Conservation (phyloP, 2,888 invertebrate species). For the Agrotis exclamationis region DNA sequence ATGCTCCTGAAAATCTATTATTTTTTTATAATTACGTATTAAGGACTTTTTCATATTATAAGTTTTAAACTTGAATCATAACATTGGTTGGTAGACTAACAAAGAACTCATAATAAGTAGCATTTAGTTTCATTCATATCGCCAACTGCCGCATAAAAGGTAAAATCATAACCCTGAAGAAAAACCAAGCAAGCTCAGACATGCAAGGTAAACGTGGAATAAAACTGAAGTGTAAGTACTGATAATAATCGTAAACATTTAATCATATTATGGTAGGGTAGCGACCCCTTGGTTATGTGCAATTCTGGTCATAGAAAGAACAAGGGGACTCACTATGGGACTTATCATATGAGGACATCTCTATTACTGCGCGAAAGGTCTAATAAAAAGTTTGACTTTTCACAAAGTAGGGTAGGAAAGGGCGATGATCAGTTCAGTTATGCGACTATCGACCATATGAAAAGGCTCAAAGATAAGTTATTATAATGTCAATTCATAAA, state of each 20-base stretch:
- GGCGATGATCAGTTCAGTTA: neutral
- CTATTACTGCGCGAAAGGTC: neutral
- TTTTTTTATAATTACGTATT: no score
- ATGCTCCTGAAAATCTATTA: no score
- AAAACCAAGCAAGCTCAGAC: constrained; percentile 13
- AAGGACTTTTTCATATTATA: no score
- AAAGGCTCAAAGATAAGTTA: neutral
- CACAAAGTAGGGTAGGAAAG: neutral
- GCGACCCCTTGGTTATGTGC: constrained; percentile 34
- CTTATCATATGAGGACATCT: constrained; percentile 14
- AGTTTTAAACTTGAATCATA: no score
- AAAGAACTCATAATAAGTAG: neutral
- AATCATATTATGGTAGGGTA: constrained; percentile 36
- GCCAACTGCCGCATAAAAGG: neutral
- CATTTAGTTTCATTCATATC: neutral
- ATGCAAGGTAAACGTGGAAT: constrained; percentile 25
- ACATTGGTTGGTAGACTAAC: no score
- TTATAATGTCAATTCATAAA: neutral
- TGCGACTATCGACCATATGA: neutral
- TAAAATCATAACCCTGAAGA: constrained; percentile 13
- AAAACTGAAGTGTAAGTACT: constrained; percentile 36
- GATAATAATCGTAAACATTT: constrained; percentile 52
- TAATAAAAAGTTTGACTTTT: constrained; percentile 10
- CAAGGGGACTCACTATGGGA: neutral
- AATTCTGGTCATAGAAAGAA: constrained; percentile 22